Base-by-base conservation (phyloP, 2,888 invertebrate species). In the Ennomos quercinarius region DNA sequence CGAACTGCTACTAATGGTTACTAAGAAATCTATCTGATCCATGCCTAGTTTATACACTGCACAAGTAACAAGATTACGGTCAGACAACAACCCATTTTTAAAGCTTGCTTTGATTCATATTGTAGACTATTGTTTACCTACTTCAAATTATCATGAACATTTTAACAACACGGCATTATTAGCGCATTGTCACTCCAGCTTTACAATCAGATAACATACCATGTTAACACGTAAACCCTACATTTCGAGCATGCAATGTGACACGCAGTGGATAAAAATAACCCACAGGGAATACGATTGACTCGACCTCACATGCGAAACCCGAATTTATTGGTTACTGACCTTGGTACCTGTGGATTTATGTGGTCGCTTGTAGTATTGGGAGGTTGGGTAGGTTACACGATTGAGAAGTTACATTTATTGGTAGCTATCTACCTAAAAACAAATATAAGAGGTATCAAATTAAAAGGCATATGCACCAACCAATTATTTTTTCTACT, bases 291-390 rank as follows among this genome's bases (percentile, higher is more conserved):
- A 50, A 44, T 43, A 41, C 51, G 45, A 51, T 49, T 46, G 57
- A 50, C 46, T 54, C 54, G 57, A 37, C 54, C 53, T 54, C 53
- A 61, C 61, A 57, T 61, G 57, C 61, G 50, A 61, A 50, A 39
- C 50, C 46, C 53, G 47, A 61, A 61, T 61, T 61, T 54, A 61
- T 49, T 17, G 49, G 48, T n/a, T 6, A 27, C 47, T 51, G 50
- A 49, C 57, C 57, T 61, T 57, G 50, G 38, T 46, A 52, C 55
- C 60, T 55, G 60, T 43, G 10, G 47, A 51, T 50, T 46, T 35
- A 39, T 48, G 39, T 27, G 41, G 39, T 36, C 9, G 41, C 34
- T 17, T 12, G 34, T 35, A 37, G 49, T 12, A 9, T 34, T 42
- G n/a, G 42, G 27, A 45, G 47, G 45, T 40, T 39, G 48, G n/a